Evolutionary conservation across 2,888 invertebrate genomes (phyloP).

Genomic region (Thymelicus acteon): DNA sequence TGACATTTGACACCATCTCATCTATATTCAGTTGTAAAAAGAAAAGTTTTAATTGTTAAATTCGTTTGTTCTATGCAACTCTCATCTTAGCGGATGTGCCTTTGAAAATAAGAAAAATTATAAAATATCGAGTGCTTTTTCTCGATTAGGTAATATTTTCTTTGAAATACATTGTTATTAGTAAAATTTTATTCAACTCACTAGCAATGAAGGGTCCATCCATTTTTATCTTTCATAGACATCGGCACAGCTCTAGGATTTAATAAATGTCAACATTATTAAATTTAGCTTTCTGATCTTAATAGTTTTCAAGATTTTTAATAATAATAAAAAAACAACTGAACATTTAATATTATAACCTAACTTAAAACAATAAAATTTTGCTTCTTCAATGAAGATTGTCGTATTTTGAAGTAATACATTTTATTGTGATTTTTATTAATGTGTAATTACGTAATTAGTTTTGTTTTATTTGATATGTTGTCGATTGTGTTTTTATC

Average conservation of each 20-base stretch:
- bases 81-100: neutral
- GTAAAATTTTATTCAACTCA: neutral
- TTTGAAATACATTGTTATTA: neutral
- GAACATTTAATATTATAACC: neutral
- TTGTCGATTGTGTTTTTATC: neutral
- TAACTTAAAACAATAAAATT: neutral
- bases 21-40: neutral
- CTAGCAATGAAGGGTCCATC: neutral
- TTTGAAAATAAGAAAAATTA: neutral
- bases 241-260: neutral
- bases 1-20: too few relatives aligned
- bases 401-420: neutral
- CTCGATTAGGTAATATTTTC: neutral
- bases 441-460: neutral
- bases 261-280: too few relatives aligned
- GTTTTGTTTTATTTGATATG: neutral
- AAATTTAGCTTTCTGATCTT: too few relatives aligned
- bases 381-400: neutral
- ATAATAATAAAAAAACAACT: neutral
- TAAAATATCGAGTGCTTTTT: neutral
- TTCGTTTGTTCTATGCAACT: neutral
- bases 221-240: neutral
- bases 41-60: neutral
- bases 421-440: constrained; percentile 2
- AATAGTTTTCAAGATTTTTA: too few relatives aligned